Evolutionary conservation across 1,140 invertebrate species (phyloP), one percentile per base, ranked within the genome.

Genomic region (Harlomillsia oculata): DNA sequence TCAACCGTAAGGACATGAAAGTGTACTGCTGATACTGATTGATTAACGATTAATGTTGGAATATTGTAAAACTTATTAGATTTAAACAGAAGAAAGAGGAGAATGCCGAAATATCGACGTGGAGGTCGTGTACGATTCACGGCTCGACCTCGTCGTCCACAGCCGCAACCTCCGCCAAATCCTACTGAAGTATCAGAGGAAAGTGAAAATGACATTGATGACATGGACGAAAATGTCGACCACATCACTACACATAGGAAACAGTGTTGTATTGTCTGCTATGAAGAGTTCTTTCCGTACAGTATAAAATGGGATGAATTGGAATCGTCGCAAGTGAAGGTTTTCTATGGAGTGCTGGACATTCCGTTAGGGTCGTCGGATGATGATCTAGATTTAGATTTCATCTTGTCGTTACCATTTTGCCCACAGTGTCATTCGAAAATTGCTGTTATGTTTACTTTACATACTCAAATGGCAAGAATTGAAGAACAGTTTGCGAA

Each of bases 391-490:
- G 59, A 60, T 25, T 16, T 50, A 18, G 55, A 62, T 11, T 34
- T 37, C 3, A 39, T 63, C 4, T 16, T 53, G 2, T 53, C 53
- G 1, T 28, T 64, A 11, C 62, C 62, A 1, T 64, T 60, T 45
- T 64, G 62, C 44, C 53, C 62, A 3, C 37, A 64, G 46, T 64
- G 62, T 46, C 62, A 64, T 34, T 51, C 53, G 0, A 64, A 64
- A 30, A 46, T 64, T 8, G 46, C 62, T 11, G 41, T 64, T 5
- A 53, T 64, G 54, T 56, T 44, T 18, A 52, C 18, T 23, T 26
- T 60, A 25, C 44, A 57, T 13, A 40, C 14, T 18, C 58, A 64
- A 45, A 43, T 60, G 20, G 48, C 60, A 21, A 30, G 25, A 14
- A 51, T 64, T 14, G 48, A 57, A 26, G 14, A 55, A 20, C 53